Conservation (phyloP, 2,888 invertebrate genomes). For the Scelioninae gen. 1 region DNA sequence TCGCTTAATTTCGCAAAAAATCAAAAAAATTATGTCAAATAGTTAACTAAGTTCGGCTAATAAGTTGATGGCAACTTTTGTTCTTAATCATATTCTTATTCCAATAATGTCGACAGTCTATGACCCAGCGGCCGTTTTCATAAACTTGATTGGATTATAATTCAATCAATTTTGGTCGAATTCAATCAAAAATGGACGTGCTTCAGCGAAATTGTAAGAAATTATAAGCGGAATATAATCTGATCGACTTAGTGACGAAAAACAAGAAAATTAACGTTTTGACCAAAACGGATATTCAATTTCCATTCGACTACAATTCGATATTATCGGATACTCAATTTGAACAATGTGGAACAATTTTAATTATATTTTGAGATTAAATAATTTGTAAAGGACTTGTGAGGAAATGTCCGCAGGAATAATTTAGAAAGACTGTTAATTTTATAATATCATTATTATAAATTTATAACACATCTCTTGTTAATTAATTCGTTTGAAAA, state of each 20-base stretch:
- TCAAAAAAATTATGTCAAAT: not conserved
- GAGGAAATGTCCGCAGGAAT: too few relatives aligned
- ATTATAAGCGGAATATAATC: conserved; percentile 45
- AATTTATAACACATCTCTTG: too few relatives aligned
- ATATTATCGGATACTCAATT: not conserved
- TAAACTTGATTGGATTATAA: conserved; percentile 47
- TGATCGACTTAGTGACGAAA: conserved; percentile 15
- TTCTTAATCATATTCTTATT: conserved; percentile 40
- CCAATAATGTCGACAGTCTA: conserved; percentile 15
- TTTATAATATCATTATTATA: too few relatives aligned
- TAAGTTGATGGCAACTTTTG: conserved; percentile 11
- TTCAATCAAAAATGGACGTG: conserved; percentile 21
- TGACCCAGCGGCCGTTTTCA: conserved; percentile 29
- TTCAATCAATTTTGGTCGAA: conserved; percentile 30
- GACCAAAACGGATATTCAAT: conserved; percentile 8
- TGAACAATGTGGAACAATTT: not conserved
- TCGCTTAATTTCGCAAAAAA: not conserved
- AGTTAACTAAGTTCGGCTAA: conserved; percentile 13
- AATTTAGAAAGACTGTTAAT: too few relatives aligned
- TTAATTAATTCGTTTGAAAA: not conserved
- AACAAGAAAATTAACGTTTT: conserved; percentile 1
- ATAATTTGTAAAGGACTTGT: too few relatives aligned
- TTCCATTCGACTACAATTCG: not conserved
- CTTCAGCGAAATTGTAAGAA: conserved; percentile 17
- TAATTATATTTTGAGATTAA: not conserved